Evolutionary conservation across 1,140 invertebrate species (phyloP), one percentile per base, ranked within the genome.

Genomic region (Lutraria rhynchaena): DNA sequence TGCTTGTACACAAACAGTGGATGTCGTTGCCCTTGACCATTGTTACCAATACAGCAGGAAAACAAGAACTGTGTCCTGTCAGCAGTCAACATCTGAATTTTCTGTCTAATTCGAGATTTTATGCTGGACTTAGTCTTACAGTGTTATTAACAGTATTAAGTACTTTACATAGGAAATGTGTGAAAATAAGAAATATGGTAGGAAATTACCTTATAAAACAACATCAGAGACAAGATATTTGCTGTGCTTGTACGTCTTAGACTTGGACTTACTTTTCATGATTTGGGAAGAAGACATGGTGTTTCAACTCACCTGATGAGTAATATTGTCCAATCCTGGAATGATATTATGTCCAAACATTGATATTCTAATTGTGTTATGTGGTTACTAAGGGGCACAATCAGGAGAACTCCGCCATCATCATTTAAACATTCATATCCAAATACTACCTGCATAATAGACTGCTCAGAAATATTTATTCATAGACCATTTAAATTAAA

Each of bases 381-480:
- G 13, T 83, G 82, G 82, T 33, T 74, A 31, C 67, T 67, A 37
- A 49, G 82, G 19, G 76, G 63, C n/a, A 33, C 58, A 4, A 80
- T 83, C 51, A 37, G 33, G 24, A 46, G 53, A 67, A 73, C 65
- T 9, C 37, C 53, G 19, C 65, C 74, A 35, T 31, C 24, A 0
- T 80, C 75, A 19, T 80, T 80, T 63, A 65, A 57, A 31, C 49
- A 60, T 4, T 33, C 29, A 19, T 84, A 22, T 44, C 65, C 77
- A 44, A 57, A 31, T 15, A 71, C 63, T 22, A 63, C 65, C 1
- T 70, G 37, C 37, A 84, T 87, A 5, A 84, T 86, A 49, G 86
- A 85, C 55, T 86, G 83, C 49, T 74, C 74, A 15, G 84, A 86
- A 71, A 57, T 87, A 15, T 77, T 75, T 31, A 84, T 84, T 27